A percentile compares a stretch with the other conserved stretches of the same genome.
Evolutionary conservation across 2,888 invertebrate species (phyloP).

Genomic region (Argyra leucocephala): DNA sequence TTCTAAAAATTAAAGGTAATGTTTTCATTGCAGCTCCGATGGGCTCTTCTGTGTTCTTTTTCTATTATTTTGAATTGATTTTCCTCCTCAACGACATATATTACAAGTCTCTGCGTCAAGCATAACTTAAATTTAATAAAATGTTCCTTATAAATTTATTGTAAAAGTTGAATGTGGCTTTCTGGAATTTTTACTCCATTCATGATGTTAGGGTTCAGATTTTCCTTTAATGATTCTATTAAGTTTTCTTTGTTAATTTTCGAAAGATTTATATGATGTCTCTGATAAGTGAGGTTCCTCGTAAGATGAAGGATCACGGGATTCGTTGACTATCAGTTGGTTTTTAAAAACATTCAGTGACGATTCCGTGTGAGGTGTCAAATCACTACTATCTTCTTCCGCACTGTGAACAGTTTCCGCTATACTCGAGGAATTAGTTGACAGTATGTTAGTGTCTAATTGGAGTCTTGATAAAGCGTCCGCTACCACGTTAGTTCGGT

Average conservation of each 20-base stretch:
- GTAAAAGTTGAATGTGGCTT: conserved; percentile 14
- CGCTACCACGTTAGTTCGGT: no score
- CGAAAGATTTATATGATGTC: background rate
- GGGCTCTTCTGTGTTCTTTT: no score
- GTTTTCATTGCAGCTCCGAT: no score
- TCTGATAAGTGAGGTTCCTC: no score
- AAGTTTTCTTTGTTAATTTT: conserved; percentile 11
- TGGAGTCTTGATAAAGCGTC: no score
- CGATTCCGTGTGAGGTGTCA: conserved; percentile 22
- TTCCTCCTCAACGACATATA: no score
- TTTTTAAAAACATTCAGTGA: conserved; percentile 22
- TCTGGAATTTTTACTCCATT: conserved; percentile 18
- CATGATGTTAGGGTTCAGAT: conserved; percentile 7
- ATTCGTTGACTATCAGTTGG: conserved; percentile 22
- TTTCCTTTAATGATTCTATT: conserved; percentile 4
- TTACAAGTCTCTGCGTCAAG: no score
- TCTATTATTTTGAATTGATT: no score
- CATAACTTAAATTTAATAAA: conserved; percentile 9
- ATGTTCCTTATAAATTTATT: conserved; percentile 16
- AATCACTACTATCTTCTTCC: conserved; percentile 22
- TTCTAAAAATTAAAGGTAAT: no score
- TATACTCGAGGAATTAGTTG: background rate
- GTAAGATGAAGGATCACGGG: conserved; percentile 16
- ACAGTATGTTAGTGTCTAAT: background rate
- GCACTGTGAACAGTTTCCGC: conserved; percentile 12